Base-by-base conservation (phyloP, 2,797 vertebrate species). In the Apogon talboti region DNA sequence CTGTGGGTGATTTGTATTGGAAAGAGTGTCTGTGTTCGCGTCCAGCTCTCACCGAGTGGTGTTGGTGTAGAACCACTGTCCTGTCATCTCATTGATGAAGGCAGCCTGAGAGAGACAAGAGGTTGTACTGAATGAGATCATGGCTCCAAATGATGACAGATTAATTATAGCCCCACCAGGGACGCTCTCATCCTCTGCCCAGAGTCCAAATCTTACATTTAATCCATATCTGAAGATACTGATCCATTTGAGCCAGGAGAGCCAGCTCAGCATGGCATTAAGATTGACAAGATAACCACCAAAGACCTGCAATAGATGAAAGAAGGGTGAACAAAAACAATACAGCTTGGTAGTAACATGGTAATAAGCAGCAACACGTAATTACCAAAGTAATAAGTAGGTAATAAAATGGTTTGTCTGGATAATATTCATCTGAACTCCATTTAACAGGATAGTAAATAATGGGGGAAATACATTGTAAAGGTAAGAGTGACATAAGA, bases 211-310 rank as follows among this genome's bases (percentile, higher is more conserved):
- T 58, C 91, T 87, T 87, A 93, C 94, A 60, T 95, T 77, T 45
- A 95, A 45, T 64, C 94, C 94, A 38, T 95, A 95, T 85, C 30
- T 89, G 85, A 95, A 95, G 82, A 95, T 93, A 66, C 94, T 95
- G 80, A 91, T 49, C 94, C 93, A 95, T 71, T 93, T 85, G 67
- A 95, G 76, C 94, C 95, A 95, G 15, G 94, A 93, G 8, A 95
- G 87, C 95, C 95, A 95, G 72, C 7, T 91, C 71, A 95, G 86
- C 94, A 95, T 95, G 52, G 75, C n/a, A 37, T 94, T 95, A 28
- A 95, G 92, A 65, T 94, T 93, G 49, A 95, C 94, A 7, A 95
- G 87, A 76, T 61, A 95, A 10, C 94, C 93, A 6, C 94, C 94
- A 67, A 95, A 95, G 2, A 95, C 94, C 94, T 95, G 30, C n/a